Evolutionary conservation across 2,888 invertebrate species (phyloP), one percentile per base, ranked within the genome.

Genomic region (Eurois occulta): DNA sequence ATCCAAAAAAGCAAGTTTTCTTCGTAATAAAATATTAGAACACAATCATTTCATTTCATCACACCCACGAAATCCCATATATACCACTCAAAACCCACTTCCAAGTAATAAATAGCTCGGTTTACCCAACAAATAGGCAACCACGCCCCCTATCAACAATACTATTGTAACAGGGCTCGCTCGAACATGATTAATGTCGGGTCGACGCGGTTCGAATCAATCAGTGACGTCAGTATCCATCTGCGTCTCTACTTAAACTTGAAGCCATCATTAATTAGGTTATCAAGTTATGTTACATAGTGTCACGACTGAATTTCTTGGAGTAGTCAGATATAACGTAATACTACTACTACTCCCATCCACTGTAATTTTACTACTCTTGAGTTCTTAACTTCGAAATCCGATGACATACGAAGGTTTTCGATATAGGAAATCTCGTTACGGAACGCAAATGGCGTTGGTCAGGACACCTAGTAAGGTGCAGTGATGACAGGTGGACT

Each of bases 121-220:
- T 73, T 76, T 84, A 75, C 65, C 67, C 77, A 72, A 85, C 85
- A 86, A 87, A 83, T 85, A 76, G 76, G 70, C 32, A n/a, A 32
- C 68, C 77, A 76, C 84, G 73, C 76, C 79, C 52, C 64, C 78
- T 73, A 87, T 72, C 83, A 83, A 87, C 86, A 90, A 85, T 85
- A 81, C 78, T 80, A 87, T 86, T 87, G 88, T 88, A 87, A 81
- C 86, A 85, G 84, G 88, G 83, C 71, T 77, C 78, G 87, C 77
- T 78, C 76, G 81, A 87, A 84, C 89, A 90, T 94, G 94, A 94
- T 94, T 93, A 92, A 94, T 94, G 92, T 88, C 83, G 82, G 84
- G 86, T 72, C 81, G 80, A 83, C 85, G 89, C 82, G 78, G 88
- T 90, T 89, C 89, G 88, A 93, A 94, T 94, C 94, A 93, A 94